Evolutionary conservation across 2,113 vertebrate species (phyloP).

Genomic region (Eudyptes chrysolophus): DNA sequence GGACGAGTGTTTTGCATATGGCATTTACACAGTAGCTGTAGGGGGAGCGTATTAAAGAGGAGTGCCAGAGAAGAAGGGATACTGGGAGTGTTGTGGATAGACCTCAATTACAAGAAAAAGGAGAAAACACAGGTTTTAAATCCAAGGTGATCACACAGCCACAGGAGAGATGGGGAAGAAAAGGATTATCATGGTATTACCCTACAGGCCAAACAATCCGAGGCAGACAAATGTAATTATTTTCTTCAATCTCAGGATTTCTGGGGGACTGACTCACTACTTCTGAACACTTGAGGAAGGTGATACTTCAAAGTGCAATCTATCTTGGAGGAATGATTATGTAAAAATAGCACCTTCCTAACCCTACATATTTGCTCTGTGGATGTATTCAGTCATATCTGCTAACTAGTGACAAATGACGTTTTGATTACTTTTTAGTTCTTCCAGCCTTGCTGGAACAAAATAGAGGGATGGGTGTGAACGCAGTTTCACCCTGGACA

Average conservation of each 20-base stretch:
- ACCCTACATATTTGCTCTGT: background rate
- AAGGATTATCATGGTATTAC: background rate
- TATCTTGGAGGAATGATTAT: background rate
- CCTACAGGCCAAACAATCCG: slow-evolving; percentile 29
- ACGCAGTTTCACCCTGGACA: background rate
- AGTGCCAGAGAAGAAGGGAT: background rate
- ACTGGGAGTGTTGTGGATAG: background rate
- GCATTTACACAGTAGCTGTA: background rate
- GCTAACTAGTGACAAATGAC: background rate
- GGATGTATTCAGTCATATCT: background rate
- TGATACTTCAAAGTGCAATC: slow-evolving; percentile 3
- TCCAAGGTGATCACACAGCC: background rate
- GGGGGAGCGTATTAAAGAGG: background rate
- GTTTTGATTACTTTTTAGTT: background rate
- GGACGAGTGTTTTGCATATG: background rate
- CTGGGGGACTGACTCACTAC: background rate
- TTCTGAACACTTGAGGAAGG: background rate
- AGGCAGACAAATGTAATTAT: slow-evolving; percentile 33
- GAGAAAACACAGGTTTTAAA: background rate
- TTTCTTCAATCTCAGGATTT: slow-evolving; percentile 21
- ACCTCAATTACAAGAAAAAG: background rate
- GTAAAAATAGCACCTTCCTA: slow-evolving; percentile 38
- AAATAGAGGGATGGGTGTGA: background rate
- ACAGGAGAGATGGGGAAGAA: background rate
- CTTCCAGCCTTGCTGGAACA: background rate